Conservation (phyloP, 2,113 vertebrate species). For the Lonchura striata region DNA sequence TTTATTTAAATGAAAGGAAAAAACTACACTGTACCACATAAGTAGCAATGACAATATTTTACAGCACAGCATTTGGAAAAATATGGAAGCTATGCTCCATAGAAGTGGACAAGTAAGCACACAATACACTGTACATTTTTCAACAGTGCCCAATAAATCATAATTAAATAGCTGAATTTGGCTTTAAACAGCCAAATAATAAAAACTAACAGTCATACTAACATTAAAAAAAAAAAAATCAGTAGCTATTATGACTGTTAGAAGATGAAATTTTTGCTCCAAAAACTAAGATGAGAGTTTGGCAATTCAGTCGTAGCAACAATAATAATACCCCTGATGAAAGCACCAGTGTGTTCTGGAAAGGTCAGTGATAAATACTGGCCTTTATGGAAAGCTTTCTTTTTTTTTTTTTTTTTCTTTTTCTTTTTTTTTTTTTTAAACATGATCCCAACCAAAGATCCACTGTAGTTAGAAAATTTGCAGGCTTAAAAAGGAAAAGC, state of each 20-base stretch:
- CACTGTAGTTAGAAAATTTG: constrained; percentile 71
- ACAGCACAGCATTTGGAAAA: constrained; percentile 83
- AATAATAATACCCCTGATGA: constrained; percentile 64
- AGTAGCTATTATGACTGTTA: constrained; percentile 64
- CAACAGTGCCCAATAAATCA: constrained; percentile 71
- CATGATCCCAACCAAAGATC: constrained; percentile 68
- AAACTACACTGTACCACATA: constrained; percentile 78
- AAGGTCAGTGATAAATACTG: constrained; percentile 59
- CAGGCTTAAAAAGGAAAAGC: constrained; percentile 72
- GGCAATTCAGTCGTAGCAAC: constrained; percentile 68
- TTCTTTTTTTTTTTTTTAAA: constrained; percentile 21
- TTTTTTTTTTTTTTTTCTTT: background rate
- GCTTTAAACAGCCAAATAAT: constrained; percentile 82
- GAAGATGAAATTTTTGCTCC: constrained; percentile 51
- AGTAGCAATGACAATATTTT: constrained; percentile 79
- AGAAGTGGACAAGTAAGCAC: constrained; percentile 74
- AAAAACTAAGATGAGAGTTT: constrained; percentile 71
- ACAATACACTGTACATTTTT: constrained; percentile 80
- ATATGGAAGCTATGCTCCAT: constrained; percentile 74
- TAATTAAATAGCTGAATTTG: constrained; percentile 74
- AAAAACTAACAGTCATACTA: constrained; percentile 69
- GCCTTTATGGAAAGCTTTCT: constrained; percentile 53
- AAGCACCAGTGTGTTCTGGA: constrained; percentile 73
- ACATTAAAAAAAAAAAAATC: constrained; percentile 59
- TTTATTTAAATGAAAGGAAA: constrained; percentile 89